phyloP scores from a whole-genome alignment of 2,888 invertebrate species.

The Ligdia adustata region DNA sequence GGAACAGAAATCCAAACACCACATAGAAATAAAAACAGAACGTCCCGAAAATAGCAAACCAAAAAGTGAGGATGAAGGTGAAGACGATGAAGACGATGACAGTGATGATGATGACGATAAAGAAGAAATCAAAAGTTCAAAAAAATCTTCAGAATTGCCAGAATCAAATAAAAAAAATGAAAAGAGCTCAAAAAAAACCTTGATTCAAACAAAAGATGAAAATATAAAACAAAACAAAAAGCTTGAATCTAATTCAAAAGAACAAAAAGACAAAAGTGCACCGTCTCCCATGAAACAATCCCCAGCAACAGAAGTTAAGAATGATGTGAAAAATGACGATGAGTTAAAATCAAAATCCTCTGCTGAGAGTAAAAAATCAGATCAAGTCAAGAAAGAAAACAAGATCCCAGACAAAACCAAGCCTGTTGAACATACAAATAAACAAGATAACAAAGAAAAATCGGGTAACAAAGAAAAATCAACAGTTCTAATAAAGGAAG shows the following conservation, averaged over 20 bases:
- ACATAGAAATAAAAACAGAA: constrained; percentile 19
- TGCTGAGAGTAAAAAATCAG: constrained; percentile 31
- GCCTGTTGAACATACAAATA: neutral
- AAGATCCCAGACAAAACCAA: constrained; percentile 7
- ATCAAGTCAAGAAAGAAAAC: constrained; percentile 27
- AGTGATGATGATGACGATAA: constrained; percentile 33
- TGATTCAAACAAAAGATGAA: constrained; percentile 14
- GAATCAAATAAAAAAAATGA: constrained; percentile 26
- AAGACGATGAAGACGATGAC: constrained; percentile 38
- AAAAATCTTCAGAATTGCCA: constrained; percentile 7
- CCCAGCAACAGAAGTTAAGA: constrained; percentile 1
- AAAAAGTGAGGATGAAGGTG: constrained; percentile 43
- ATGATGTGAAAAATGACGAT: neutral
- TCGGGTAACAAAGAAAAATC: constrained; percentile 13
- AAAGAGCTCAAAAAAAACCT: constrained; percentile 20
- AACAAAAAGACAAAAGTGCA: constrained; percentile 13
- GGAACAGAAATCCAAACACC: constrained; percentile 11
- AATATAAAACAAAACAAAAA: constrained; percentile 13
- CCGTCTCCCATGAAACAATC: constrained; percentile 2
- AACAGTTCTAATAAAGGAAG: constrained; percentile 26
- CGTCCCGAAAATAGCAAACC: constrained; percentile 18
- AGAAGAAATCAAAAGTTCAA: constrained; percentile 15
- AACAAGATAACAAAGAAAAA: constrained; percentile 17
- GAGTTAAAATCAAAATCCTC: neutral
- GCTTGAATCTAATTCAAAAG: neutral